Evolutionary conservation across 1,140 invertebrate species (phyloP).

Genomic region (Stenopsyche tienmushanensis): DNA sequence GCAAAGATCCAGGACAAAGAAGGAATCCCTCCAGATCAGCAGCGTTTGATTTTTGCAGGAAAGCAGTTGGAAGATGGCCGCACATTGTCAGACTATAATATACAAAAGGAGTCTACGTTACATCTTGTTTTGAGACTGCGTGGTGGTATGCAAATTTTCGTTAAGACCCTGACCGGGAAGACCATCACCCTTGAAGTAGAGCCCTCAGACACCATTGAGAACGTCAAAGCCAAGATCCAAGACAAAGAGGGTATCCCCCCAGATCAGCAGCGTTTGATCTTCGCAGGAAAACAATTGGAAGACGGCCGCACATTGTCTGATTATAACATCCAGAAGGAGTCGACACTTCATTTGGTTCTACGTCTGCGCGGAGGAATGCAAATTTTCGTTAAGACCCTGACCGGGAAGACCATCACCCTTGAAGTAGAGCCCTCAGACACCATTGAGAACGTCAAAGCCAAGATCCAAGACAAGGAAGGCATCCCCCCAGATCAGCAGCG

Average conservation of each 20-base stretch:
- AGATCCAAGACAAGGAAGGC: slow-evolving; percentile 71
- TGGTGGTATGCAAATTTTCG: slow-evolving; percentile 83
- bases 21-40: slow-evolving; percentile 64
- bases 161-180: slow-evolving; percentile 74
- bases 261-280: slow-evolving; percentile 68
- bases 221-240: slow-evolving; percentile 79
- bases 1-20: slow-evolving; percentile 64
- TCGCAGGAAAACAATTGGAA: slow-evolving; percentile 78
- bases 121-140: slow-evolving; percentile 64
- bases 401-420: slow-evolving; percentile 73
- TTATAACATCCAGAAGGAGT: slow-evolving; percentile 70
- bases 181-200: slow-evolving; percentile 77
- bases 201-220: slow-evolving; percentile 75
- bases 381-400: slow-evolving; percentile 70
- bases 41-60: slow-evolving; percentile 69
- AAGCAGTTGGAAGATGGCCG: slow-evolving; percentile 78
- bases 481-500: slow-evolving; percentile 72
- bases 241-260: slow-evolving; percentile 66
- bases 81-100: slow-evolving; percentile 79
- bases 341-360: slow-evolving; percentile 67
- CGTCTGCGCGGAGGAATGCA: slow-evolving; percentile 61
- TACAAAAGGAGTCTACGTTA: slow-evolving; percentile 79
- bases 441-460: slow-evolving; percentile 71
- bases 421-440: slow-evolving; percentile 74
- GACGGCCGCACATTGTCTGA: slow-evolving; percentile 73